phyloP scores from a whole-genome alignment of 37 sponge, comb jelly and placozoan species.

The Petrosia ficiformis region DNA sequence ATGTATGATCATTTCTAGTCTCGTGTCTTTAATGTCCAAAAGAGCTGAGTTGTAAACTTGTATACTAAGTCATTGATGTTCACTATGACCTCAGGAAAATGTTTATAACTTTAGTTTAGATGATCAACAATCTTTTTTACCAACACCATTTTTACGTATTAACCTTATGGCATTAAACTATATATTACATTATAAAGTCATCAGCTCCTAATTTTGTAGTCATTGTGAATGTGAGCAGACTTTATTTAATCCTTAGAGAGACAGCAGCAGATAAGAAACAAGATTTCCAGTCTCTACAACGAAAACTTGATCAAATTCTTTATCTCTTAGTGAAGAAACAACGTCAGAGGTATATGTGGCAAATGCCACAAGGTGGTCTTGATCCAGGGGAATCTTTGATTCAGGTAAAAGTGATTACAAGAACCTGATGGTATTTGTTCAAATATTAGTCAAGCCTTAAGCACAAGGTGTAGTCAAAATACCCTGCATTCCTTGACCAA shows the following conservation, averaged over 20 bases:
- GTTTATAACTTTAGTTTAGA: no score
- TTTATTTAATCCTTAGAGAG: no score
- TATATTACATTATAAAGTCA: no score
- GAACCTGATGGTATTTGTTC: background rate
- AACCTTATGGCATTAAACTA: background rate
- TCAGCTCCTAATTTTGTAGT: no score
- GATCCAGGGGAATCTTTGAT: conserved; percentile 50
- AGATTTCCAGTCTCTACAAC: conserved; percentile 26
- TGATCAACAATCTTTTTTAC: no score
- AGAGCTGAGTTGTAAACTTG: no score
- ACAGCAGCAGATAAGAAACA: conserved; percentile 58
- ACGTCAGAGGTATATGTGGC: conserved; percentile 53
- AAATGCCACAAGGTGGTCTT: conserved; percentile 72
- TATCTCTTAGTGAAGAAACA: conserved; percentile 77
- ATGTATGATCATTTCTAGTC: background rate
- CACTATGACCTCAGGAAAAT: no score
- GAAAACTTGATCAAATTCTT: conserved; percentile 60
- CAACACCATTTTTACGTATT: background rate
- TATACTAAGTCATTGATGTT: no score
- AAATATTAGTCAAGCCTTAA: no score
- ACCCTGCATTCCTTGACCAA: no score
- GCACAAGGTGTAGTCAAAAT: no score
- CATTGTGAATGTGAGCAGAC: no score
- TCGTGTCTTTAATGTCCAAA: background rate
- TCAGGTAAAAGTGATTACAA: conserved; percentile 33